These are phyloP conservation scores for Himalopsyche anomala DNA, from an alignment of 2,888 invertebrate species.

Conservation along the genomic window DNA sequence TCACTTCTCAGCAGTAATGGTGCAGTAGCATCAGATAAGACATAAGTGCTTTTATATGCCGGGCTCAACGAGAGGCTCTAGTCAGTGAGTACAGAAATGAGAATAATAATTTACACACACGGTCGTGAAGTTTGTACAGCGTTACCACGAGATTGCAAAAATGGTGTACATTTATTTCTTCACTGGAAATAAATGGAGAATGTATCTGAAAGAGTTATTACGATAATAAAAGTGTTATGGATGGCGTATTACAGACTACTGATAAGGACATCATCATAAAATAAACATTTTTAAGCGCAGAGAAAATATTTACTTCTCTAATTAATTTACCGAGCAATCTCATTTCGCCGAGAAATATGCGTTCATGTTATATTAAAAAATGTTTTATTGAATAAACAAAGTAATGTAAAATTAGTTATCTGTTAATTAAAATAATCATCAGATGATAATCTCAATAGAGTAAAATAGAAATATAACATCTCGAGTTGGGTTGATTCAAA, in stretches of 20 bases:
- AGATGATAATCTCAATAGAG: too few species aligned
- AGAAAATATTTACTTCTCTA: too few species aligned
- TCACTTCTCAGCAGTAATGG: slow-evolving; percentile 19
- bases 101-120: slow-evolving; percentile 33
- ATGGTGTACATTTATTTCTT: slow-evolving; percentile 9
- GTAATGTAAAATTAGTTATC: too few species aligned
- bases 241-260: background rate
- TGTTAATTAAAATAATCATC: too few species aligned
- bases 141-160: slow-evolving; percentile 1
- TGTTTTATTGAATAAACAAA: too few species aligned
- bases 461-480: too few species aligned
- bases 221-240: slow-evolving; percentile 20
- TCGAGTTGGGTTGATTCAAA: too few species aligned
- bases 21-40: slow-evolving; percentile 38
- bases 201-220: slow-evolving; percentile 7
- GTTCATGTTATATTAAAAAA: too few species aligned
- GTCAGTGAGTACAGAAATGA: background rate
- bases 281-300: too few species aligned
- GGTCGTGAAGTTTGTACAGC: background rate
- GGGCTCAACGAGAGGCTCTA: background rate
- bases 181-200: background rate
- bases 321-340: background rate
- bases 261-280: background rate
- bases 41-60: slow-evolving; percentile 24
- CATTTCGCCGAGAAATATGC: too few species aligned